A percentile compares a stretch with the other conserved stretches of the same genome.
These are phyloP conservation scores for Euplexia lucipara DNA, from an alignment of 2,888 invertebrate genomes.

Conservation along the genomic window DNA sequence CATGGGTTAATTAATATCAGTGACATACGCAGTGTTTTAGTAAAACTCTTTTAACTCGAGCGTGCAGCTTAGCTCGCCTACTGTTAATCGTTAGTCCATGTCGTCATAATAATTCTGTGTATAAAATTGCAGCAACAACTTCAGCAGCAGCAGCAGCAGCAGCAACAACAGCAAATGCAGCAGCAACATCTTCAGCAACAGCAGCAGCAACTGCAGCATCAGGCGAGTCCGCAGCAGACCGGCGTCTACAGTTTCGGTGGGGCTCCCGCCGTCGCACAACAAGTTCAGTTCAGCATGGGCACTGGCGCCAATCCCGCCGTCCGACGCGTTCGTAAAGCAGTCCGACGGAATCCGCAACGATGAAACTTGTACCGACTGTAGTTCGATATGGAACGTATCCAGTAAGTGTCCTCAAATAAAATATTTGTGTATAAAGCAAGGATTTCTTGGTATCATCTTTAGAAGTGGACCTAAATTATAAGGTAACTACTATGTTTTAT, in stretches of 20 bases:
- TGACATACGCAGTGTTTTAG: constrained; percentile 52
- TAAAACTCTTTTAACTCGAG: constrained; percentile 21
- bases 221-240: constrained; percentile 62
- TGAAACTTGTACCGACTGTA: constrained; percentile 66
- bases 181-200: constrained; percentile 58
- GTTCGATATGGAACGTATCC: constrained; percentile 39
- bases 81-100: not conserved
- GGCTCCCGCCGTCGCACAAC: constrained; percentile 62
- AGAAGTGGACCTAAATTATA: constrained; percentile 58
- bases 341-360: constrained; percentile 79
- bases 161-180: constrained; percentile 50
- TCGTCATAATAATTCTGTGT: constrained; percentile 8
- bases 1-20: constrained; percentile 30
- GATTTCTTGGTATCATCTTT: constrained; percentile 40
- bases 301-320: constrained; percentile 69
- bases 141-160: constrained; percentile 46
- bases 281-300: constrained; percentile 84
- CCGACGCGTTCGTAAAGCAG: constrained; percentile 80
- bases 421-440: constrained; percentile 46
- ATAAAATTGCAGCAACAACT: constrained; percentile 42
- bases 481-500: constrained; percentile 52
- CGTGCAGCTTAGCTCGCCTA: constrained; percentile 28
- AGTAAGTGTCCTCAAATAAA: constrained; percentile 57
- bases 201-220: constrained; percentile 56
- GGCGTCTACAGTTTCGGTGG: constrained; percentile 78